phyloP scores from a whole-genome alignment of 2,888 invertebrate species.

The Polydesmus complanatus region DNA sequence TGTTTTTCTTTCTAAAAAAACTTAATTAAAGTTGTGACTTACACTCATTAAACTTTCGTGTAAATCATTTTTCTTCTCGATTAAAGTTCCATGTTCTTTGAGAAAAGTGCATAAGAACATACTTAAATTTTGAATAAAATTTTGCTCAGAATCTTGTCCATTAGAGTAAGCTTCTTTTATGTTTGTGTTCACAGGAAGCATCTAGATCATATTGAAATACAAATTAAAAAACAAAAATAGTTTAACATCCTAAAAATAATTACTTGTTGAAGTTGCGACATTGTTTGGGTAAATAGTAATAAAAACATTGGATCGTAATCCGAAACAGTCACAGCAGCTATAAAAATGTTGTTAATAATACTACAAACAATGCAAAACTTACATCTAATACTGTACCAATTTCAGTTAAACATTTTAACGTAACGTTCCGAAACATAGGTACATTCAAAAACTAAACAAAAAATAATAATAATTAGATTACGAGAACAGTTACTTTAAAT shows the following conservation, averaged over 20 bases:
- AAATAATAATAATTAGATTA: constrained; percentile 13
- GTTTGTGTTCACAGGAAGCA: constrained; percentile 81
- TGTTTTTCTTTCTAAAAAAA: too few species aligned
- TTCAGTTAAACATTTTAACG: constrained; percentile 94
- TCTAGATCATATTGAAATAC: constrained; percentile 33
- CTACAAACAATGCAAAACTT: neutral
- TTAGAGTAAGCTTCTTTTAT: constrained; percentile 86
- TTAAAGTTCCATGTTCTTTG: constrained; percentile 83
- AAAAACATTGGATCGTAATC: constrained; percentile 90
- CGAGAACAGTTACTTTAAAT: neutral
- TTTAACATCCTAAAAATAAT: constrained; percentile 13
- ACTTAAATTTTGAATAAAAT: constrained; percentile 95
- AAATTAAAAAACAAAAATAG: neutral
- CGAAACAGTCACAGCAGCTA: constrained; percentile 60
- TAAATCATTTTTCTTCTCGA: constrained; percentile 60
- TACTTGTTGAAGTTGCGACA: constrained; percentile 70
- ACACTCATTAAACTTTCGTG: constrained; percentile 55
- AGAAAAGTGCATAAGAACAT: constrained; percentile 93
- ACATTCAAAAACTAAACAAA: constrained; percentile 73
- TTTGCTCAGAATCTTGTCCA: constrained; percentile 92
- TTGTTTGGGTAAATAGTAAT: constrained; percentile 75
- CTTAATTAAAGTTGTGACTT: constrained; percentile 3
- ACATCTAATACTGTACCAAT: constrained; percentile 44
- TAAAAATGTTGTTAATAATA: constrained; percentile 15
- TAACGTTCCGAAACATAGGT: constrained; percentile 94